Evolutionary conservation across 2,113 vertebrate species (phyloP).

Genomic region (Odocoileus virginianus): DNA sequence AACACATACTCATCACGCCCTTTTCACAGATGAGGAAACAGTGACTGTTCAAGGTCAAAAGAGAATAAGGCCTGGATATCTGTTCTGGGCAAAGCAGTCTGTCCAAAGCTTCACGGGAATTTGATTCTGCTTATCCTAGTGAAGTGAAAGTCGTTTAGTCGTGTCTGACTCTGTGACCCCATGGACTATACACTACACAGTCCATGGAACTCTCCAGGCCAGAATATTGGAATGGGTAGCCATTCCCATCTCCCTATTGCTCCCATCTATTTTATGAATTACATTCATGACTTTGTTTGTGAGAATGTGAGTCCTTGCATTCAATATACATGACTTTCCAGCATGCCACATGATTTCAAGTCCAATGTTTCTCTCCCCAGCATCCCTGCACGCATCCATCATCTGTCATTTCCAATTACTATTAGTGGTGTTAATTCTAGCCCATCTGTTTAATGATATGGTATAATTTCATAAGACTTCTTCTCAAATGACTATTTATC

Average conservation of each 20-base stretch:
- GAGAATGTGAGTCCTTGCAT: neutral
- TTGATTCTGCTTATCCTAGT: neutral
- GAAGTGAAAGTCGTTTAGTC: neutral
- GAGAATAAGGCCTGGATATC: neutral
- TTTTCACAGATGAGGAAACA: neutral
- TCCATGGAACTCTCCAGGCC: neutral
- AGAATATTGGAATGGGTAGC: neutral
- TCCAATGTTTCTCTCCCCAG: neutral
- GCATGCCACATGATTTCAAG: neutral
- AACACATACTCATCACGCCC: accelerated
- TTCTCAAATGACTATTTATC: neutral
- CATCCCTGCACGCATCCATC: neutral
- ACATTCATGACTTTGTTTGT: neutral
- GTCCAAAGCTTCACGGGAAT: neutral
- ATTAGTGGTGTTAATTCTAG: neutral
- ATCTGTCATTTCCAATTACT: neutral
- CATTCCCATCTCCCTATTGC: neutral
- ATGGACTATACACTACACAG: neutral
- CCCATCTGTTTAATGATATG: neutral
- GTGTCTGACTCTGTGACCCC: neutral
- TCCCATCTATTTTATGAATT: neutral
- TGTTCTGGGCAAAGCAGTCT: no score
- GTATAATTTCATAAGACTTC: neutral
- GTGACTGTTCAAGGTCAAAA: neutral
- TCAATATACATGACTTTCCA: no score